phyloP scores from a whole-genome alignment of 2,888 invertebrate genomes.

The Melieria omissa region DNA sequence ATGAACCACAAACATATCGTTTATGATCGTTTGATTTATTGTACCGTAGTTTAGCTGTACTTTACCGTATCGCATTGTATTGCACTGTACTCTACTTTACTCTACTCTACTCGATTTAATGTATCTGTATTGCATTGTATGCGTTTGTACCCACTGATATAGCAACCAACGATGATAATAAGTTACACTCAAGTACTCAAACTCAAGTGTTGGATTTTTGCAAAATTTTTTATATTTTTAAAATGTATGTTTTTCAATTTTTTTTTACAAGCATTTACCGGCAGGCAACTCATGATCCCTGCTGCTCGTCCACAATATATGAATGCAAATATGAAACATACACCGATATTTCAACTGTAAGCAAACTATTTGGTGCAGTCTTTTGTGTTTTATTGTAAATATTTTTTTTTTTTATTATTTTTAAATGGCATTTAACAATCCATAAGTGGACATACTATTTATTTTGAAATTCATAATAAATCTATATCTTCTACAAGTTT shows the following conservation, averaged over 20 bases:
- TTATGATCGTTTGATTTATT: constrained; percentile 19
- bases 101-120: no score
- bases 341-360: not conserved
- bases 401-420: constrained; percentile 12
- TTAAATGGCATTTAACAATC: not conserved
- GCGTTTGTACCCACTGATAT: constrained; percentile 30
- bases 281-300: no score
- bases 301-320: no score
- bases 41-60: not conserved
- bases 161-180: constrained; percentile 22
- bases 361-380: constrained; percentile 16
- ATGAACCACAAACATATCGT: constrained; percentile 26
- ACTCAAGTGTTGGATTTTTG: no score
- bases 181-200: not conserved
- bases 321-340: not conserved
- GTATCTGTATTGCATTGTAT: constrained; percentile 16
- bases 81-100: constrained; percentile 21
- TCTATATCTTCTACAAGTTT: no score
- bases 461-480: no score
- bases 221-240: no score
- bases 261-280: no score
- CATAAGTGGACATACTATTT: no score
- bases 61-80: not conserved
- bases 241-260: no score
- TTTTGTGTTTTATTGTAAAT: constrained; percentile 40